phyloP scores from a whole-genome alignment of 1,140 invertebrate genomes.

The Tetramorium parvispinum region DNA sequence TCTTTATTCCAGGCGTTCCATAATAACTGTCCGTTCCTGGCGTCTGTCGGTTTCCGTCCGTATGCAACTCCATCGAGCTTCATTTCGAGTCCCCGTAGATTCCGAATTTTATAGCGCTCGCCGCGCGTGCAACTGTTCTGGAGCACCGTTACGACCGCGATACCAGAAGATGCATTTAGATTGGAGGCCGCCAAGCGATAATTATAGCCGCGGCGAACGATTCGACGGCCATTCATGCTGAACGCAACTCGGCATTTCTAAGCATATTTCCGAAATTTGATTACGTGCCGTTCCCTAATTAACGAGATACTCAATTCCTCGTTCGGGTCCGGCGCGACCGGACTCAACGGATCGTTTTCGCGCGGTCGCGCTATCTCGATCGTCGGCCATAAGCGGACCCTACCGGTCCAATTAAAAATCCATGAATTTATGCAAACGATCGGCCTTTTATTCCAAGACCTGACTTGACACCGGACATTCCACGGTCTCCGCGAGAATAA shows the following conservation, averaged over 20 bases:
- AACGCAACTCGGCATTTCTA: neutral
- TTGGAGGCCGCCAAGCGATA: neutral
- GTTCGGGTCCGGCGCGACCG: neutral
- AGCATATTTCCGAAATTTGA: slow-evolving; percentile 61
- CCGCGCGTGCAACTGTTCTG: slow-evolving; percentile 20
- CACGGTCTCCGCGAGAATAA: slow-evolving; percentile 51
- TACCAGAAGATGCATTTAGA: slow-evolving; percentile 16
- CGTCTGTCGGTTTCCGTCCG: neutral
- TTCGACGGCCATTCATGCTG: neutral
- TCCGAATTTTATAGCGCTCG: slow-evolving; percentile 31
- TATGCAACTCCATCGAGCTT: neutral
- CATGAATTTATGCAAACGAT: slow-evolving; percentile 73
- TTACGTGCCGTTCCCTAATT: slow-evolving; percentile 60
- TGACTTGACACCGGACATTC: slow-evolving; percentile 41
- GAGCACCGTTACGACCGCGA: slow-evolving; percentile 41
- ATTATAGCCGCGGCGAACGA: slow-evolving; percentile 30
- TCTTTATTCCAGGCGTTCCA: neutral
- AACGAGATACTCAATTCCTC: slow-evolving; percentile 61
- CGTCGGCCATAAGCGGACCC: slow-evolving; percentile 48
- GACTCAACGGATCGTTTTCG: slow-evolving; percentile 41
- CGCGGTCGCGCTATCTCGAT: slow-evolving; percentile 64
- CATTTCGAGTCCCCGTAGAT: slow-evolving; percentile 1
- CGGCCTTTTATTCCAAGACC: slow-evolving; percentile 53
- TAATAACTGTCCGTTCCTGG: neutral
- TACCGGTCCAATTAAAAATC: slow-evolving; percentile 75